Evolutionary conservation across 2,113 vertebrate species (phyloP).

Genomic region (Natator depressus): DNA sequence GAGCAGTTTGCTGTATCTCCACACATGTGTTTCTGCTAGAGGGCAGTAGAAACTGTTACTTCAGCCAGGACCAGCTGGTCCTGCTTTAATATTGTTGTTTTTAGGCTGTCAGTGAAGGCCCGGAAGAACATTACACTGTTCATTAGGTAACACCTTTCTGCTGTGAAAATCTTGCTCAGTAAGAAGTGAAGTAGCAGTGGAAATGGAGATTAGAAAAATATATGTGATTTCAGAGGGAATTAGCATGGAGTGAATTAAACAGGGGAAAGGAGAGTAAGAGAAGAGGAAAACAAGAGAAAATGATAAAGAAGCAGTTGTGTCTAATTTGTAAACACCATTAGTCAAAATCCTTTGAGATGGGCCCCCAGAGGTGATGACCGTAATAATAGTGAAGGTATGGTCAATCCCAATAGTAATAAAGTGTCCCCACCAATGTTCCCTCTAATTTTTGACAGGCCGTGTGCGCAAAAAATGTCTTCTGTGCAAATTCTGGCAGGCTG

Average conservation of each 20-base stretch:
- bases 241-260: slow-evolving; percentile 11
- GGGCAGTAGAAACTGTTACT: neutral
- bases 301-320: neutral
- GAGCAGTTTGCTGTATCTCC: neutral
- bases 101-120: too few species aligned
- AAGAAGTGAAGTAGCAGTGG: neutral
- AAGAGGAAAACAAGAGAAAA: slow-evolving; percentile 19
- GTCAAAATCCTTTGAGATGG: slow-evolving; percentile 23
- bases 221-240: slow-evolving; percentile 16
- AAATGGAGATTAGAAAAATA: neutral
- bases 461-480: too few species aligned
- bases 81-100: neutral
- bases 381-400: neutral
- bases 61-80: neutral
- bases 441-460: too few species aligned
- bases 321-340: slow-evolving; percentile 38
- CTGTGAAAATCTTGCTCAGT: neutral
- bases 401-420: slow-evolving; percentile 24
- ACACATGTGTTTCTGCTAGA: neutral
- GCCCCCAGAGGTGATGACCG: neutral
- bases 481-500: too few species aligned
- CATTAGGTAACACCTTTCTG: neutral
- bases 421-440: neutral
- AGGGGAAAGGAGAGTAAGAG: neutral
- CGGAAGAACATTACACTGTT: neutral